These are phyloP conservation scores for Macaca nemestrina DNA, from an alignment of 2,113 vertebrate species.

Conservation along the genomic window DNA sequence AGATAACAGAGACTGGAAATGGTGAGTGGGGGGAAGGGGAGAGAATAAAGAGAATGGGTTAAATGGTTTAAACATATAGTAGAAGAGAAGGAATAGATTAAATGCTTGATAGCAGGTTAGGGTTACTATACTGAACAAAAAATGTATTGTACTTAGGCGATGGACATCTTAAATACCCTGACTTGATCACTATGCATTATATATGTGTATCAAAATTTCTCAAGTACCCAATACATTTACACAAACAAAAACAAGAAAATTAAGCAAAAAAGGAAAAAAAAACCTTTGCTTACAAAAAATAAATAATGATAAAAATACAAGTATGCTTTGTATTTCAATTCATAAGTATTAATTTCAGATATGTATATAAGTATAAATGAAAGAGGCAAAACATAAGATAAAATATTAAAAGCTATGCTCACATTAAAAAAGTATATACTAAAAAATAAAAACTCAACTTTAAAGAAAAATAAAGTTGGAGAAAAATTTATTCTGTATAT, in stretches of 20 bases:
- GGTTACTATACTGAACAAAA: not conserved
- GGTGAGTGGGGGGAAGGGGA: not conserved
- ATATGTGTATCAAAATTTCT: not conserved
- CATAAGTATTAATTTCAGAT: not conserved
- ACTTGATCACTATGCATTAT: not conserved
- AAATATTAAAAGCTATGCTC: not conserved
- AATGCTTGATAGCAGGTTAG: not conserved
- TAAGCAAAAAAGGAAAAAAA: not conserved
- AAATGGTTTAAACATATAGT: not conserved
- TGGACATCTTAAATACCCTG: not conserved
- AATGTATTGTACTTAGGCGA: not conserved
- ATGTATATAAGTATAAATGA: not conserved
- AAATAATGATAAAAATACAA: not conserved
- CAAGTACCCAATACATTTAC: not conserved
- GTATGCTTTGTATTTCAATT: not conserved
- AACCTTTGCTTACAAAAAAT: not conserved
- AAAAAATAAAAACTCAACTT: not conserved
- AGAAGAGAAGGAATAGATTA: not conserved
- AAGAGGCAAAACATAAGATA: not conserved
- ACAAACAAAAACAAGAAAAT: not conserved
- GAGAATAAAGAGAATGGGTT: not conserved
- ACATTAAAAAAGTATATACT: not conserved
- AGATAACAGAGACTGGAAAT: not conserved
- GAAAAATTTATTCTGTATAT: not conserved
- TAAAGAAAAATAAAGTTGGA: not conserved